Conservation (phyloP, 2,888 invertebrate species). For the Tridacna gigas region DNA sequence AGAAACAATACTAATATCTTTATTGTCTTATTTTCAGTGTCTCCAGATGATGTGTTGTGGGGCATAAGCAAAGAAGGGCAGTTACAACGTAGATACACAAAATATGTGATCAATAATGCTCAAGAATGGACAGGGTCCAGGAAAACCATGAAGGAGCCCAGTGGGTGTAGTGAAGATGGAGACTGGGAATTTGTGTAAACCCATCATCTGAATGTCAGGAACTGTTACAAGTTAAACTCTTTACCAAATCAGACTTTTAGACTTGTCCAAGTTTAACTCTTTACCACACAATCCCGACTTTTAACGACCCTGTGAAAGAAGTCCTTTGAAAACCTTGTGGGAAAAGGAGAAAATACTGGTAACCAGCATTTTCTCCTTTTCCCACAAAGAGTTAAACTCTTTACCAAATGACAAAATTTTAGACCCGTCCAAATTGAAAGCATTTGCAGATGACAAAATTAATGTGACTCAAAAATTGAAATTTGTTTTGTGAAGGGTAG, state of each 20-base stretch:
- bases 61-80: conserved; percentile 74
- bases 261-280: too few relatives aligned
- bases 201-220: too few relatives aligned
- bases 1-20: too few relatives aligned
- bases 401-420: too few relatives aligned
- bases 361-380: conserved; percentile 3
- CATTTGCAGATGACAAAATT: too few relatives aligned
- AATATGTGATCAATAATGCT: conserved; percentile 60
- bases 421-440: too few relatives aligned
- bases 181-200: conserved; percentile 76
- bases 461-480: too few relatives aligned
- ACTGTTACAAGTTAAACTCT: too few relatives aligned
- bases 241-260: too few relatives aligned
- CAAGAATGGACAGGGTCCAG: conserved; percentile 24
- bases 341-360: not conserved
- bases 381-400: not conserved
- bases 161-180: conserved; percentile 70
- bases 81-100: conserved; percentile 69
- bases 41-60: conserved; percentile 75
- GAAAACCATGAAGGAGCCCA: conserved; percentile 26
- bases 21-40: conserved; percentile 66
- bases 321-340: not conserved
- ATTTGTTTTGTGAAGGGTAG: too few relatives aligned
- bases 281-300: too few relatives aligned
- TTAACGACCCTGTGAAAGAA: not conserved